phyloP scores from a whole-genome alignment of 2,797 vertebrate genomes.

The Pyrocephalus nanus region DNA sequence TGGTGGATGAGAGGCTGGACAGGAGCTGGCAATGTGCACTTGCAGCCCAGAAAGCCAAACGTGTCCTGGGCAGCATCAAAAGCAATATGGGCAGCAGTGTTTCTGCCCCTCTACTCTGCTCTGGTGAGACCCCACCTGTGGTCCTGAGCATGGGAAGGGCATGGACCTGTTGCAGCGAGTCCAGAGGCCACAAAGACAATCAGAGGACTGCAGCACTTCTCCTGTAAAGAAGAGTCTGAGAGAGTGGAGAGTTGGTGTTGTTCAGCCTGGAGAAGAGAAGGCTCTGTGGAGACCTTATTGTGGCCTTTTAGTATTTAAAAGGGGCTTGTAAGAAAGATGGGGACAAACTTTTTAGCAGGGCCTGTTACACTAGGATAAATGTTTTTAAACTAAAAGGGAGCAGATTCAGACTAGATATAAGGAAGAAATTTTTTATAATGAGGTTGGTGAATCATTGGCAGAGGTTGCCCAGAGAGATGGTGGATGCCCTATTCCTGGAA shows the following conservation, averaged over 20 bases:
- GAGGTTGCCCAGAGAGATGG: not conserved
- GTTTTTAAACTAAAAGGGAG: not conserved
- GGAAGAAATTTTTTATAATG: not conserved
- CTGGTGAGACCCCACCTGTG: not conserved
- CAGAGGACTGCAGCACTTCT: not conserved
- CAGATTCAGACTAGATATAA: not conserved
- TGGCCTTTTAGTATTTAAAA: not conserved
- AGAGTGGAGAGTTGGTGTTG: not conserved
- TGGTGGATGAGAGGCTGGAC: not conserved
- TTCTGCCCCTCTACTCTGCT: not conserved
- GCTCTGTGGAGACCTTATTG: not conserved
- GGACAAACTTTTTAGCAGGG: not conserved
- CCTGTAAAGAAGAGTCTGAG: not conserved
- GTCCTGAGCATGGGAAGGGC: not conserved
- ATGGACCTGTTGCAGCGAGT: not conserved
- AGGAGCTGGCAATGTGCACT: too few species aligned
- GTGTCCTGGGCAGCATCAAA: not conserved
- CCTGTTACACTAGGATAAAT: not conserved
- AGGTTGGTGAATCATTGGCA: not conserved
- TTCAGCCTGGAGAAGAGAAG: not conserved
- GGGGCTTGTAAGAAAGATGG: not conserved
- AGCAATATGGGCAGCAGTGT: not conserved
- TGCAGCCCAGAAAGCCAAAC: not conserved
- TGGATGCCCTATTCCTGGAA: not conserved
- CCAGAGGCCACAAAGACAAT: not conserved